A percentile compares a stretch with the other conserved stretches of the same genome.
These are phyloP conservation scores for Fukomys damarensis DNA, from an alignment of 2,113 vertebrate species.

Conservation along the genomic window DNA sequence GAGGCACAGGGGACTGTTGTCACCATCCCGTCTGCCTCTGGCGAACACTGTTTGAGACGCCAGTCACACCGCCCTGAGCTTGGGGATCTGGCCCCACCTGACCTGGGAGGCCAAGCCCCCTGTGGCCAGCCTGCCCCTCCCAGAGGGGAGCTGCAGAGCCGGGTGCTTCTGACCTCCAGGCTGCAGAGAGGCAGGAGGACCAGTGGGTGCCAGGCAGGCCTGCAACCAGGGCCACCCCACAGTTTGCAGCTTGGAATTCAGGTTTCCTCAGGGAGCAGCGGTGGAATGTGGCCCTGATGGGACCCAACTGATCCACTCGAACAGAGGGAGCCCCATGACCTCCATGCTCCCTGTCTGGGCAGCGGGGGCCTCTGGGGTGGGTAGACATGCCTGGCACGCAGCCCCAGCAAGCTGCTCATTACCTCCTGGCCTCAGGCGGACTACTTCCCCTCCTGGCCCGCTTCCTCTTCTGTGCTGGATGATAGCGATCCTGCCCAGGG, in stretches of 20 bases:
- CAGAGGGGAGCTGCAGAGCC: background rate
- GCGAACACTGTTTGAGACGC: background rate
- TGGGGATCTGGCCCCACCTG: background rate
- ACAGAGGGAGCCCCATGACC: background rate
- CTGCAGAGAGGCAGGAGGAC: background rate
- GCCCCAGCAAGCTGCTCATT: constrained; percentile 44
- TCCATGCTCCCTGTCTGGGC: background rate
- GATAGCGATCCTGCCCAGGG: constrained; percentile 63
- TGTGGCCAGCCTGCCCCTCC: background rate
- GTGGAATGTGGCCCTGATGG: background rate
- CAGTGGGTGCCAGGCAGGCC: background rate
- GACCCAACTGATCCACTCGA: background rate
- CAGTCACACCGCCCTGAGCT: background rate
- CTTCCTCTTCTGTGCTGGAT: constrained; percentile 61
- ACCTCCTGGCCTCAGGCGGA: constrained; percentile 52
- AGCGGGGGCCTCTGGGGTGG: background rate
- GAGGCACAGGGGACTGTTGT: background rate
- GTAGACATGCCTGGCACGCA: background rate
- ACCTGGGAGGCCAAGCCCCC: background rate
- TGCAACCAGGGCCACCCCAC: background rate
- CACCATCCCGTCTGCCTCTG: too few relatives aligned
- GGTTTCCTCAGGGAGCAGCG: background rate
- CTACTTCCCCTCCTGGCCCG: constrained; percentile 57
- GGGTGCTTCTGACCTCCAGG: background rate
- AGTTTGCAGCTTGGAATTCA: background rate